Evolutionary conservation across 2,113 vertebrate genomes (phyloP).

Genomic region (Triplophysa siluroides): DNA sequence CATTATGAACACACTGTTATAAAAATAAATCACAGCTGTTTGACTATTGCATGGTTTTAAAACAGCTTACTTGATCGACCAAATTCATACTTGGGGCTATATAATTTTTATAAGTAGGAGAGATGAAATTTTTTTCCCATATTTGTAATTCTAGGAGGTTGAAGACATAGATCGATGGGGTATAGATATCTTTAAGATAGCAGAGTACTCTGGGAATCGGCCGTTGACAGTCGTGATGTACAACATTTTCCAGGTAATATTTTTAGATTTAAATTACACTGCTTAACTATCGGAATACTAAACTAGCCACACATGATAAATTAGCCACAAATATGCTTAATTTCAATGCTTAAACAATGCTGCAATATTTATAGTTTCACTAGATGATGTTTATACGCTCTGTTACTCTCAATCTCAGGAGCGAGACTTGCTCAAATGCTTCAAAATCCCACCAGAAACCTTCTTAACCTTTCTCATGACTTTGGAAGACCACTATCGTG

Average conservation of each 20-base stretch:
- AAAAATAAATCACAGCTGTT: background rate
- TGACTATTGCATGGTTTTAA: background rate
- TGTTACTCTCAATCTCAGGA: constrained; percentile 71
- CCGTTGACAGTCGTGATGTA: constrained; percentile 89
- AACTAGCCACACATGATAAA: background rate
- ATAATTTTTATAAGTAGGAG: background rate
- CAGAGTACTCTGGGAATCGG: constrained; percentile 84
- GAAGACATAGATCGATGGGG: constrained; percentile 89
- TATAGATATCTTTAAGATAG: constrained; percentile 86
- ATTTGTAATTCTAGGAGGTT: constrained; percentile 77
- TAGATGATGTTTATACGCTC: background rate
- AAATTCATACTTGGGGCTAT: background rate
- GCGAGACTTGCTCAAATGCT: constrained; percentile 88
- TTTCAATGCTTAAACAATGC: background rate
- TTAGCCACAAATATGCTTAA: background rate
- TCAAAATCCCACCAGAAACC: constrained; percentile 83
- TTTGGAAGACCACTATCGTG: constrained; percentile 89
- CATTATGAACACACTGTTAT: background rate
- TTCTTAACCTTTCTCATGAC: constrained; percentile 91
- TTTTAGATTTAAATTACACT: background rate
- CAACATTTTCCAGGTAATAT: constrained; percentile 88
- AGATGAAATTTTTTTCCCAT: background rate
- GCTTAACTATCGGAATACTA: background rate
- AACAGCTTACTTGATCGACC: background rate
- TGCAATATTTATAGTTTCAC: background rate